phyloP scores from a whole-genome alignment of 2,113 vertebrate genomes.

The Xenopus tropicalis region DNA sequence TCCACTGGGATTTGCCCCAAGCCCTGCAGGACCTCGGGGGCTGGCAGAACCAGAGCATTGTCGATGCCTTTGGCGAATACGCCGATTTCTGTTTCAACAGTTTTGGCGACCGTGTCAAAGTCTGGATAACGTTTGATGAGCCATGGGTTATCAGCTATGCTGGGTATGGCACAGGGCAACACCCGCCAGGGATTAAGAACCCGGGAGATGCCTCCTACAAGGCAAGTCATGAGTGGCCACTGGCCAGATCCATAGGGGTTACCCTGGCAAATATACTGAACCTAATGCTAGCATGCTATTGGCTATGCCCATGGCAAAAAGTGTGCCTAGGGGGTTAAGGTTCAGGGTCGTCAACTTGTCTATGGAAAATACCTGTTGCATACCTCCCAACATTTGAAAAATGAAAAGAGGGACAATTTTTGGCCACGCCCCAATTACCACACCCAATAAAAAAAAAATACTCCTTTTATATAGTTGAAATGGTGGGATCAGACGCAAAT shows the following conservation, averaged over 20 bases:
- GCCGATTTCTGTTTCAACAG: constrained; percentile 84
- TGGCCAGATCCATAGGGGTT: background rate
- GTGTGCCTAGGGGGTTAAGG: too few species aligned
- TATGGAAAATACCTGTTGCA: too few species aligned
- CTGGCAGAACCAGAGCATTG: constrained; percentile 77
- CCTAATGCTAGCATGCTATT: too few species aligned
- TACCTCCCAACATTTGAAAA: too few species aligned
- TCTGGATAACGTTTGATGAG: constrained; percentile 91
- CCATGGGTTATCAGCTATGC: constrained; percentile 89
- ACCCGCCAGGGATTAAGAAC: constrained; percentile 78
- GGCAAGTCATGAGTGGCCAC: constrained; percentile 57
- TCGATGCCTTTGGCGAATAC: constrained; percentile 78
- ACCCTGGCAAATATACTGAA: too few species aligned
- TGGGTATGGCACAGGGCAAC: constrained; percentile 85
- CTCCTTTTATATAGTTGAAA: too few species aligned
- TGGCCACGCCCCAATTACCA: too few species aligned
- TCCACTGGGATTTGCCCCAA: constrained; percentile 92
- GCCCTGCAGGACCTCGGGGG: constrained; percentile 78
- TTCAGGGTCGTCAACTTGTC: too few species aligned
- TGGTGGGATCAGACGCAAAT: too few species aligned
- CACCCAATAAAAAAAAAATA: too few species aligned
- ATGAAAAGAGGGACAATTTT: too few species aligned
- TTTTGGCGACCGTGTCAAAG: constrained; percentile 84
- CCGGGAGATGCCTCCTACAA: constrained; percentile 79
- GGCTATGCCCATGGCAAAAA: too few species aligned